Conservation (phyloP, 2,113 vertebrate species). For the Desmodus rotundus region DNA sequence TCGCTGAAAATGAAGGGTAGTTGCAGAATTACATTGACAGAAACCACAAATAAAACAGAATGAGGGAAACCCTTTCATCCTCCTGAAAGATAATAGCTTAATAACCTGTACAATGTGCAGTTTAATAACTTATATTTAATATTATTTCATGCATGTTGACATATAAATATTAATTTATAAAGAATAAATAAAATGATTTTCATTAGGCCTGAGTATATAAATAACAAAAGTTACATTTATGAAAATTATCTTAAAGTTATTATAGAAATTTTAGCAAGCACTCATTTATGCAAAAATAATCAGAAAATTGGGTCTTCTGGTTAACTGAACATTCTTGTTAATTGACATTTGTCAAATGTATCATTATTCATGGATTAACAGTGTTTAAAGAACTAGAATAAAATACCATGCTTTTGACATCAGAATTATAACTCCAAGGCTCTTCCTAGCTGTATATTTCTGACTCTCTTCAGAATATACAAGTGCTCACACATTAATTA, state of each 20-base stretch:
- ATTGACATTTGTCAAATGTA: conserved; percentile 71
- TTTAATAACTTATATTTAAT: background rate
- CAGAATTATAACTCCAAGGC: background rate
- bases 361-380: conserved; percentile 61
- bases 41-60: background rate
- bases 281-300: conserved; percentile 58
- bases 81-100: background rate
- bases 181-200: background rate
- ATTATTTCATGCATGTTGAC: background rate
- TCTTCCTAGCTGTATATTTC: background rate
- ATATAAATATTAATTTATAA: background rate
- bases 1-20: background rate
- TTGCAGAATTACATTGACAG: background rate
- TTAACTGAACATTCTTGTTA: conserved; percentile 60
- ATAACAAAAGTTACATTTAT: conserved; percentile 21
- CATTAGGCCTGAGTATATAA: background rate
- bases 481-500: background rate
- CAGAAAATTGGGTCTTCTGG: conserved; percentile 59
- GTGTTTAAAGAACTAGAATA: conserved; percentile 52
- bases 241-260: background rate
- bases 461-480: background rate
- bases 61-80: background rate
- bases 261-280: conserved; percentile 31
- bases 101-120: background rate
- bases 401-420: conserved; percentile 21